Evolutionary conservation across 2,797 vertebrate genomes (phyloP).

Genomic region (Pygocentrus nattereri): DNA sequence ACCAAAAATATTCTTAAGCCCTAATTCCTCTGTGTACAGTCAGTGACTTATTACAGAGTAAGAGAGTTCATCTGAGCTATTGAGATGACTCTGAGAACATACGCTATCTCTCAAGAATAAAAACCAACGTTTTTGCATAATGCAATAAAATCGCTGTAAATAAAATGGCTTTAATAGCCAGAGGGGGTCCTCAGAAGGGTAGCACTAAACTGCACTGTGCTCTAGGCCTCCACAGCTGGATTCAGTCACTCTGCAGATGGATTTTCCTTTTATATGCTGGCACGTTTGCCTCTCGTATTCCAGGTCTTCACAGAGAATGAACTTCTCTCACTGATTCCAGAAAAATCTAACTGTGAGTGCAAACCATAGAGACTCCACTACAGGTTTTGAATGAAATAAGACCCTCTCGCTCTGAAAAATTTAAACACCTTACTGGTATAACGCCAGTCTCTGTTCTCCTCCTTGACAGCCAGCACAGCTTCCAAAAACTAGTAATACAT

Average conservation of each 20-base stretch:
- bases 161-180: conserved; percentile 9
- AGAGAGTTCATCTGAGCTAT: neutral
- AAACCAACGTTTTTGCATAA: neutral
- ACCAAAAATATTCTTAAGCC: neutral
- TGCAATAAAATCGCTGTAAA: neutral
- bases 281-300: neutral
- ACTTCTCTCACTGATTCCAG: conserved; percentile 17
- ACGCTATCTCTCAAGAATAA: neutral
- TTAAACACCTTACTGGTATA: conserved; percentile 6
- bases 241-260: neutral
- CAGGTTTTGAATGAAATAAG: conserved; percentile 19
- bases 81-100: neutral
- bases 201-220: neutral
- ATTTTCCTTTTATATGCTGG: conserved; percentile 4
- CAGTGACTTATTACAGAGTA: neutral
- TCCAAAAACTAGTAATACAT: neutral
- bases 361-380: conserved; percentile 19
- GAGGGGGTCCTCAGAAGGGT: neutral
- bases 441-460: neutral
- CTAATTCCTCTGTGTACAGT: neutral
- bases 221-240: neutral
- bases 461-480: neutral
- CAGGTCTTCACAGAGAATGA: neutral
- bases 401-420: conserved; percentile 9
- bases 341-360: neutral